Evolutionary conservation across 1,140 invertebrate species (phyloP), one percentile per base, ranked within the genome.

Genomic region (Dermatophagoides farinae): DNA sequence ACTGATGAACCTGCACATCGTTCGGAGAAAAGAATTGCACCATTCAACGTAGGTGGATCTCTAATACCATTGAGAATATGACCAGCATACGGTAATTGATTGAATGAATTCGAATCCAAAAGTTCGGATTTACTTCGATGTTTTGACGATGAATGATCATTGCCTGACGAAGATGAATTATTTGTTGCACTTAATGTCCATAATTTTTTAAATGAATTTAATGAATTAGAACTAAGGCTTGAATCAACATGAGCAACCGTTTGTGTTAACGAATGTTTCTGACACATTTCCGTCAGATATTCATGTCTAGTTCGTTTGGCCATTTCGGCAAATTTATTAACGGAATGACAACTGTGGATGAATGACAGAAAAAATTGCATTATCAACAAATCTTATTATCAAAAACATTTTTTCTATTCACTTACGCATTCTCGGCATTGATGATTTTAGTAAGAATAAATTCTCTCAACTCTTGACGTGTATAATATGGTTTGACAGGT

Each of bases 291-390:
- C 66, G 93, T 96, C 61, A 97, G 75, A 72, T 95, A 95, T 74
- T 96, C 92, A 70, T 93, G 86, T 67, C 91, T 77, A 18, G 93
- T 97, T 68, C 93, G 78, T 10, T 87, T 89, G 5, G 92, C 90
- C 90, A 97, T 96, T 6, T 88, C 90, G 51, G 85, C 85, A 75
- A 97, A 97, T 74, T 97, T 97, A 23, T 68, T 95, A 88, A 11
- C 88, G 92, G 62, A 79, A 68, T 95, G 88, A 22, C 57, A 58
- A 2, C 57, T 58, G 20, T 10, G n/a, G n/a, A n/a, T n/a, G 9
- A 38, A 55, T 12, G 2, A 31, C 2, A 18, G 23, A 55, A 40
- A 55, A 39, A 31, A 55, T 38, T 12, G 6, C 31, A 55, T 55
- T 1, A 40, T 38, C 53, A 39, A 1, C n/a, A 39, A 31, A 6